phyloP scores from a whole-genome alignment of 2,113 vertebrate species.

The Petroica traversi region DNA sequence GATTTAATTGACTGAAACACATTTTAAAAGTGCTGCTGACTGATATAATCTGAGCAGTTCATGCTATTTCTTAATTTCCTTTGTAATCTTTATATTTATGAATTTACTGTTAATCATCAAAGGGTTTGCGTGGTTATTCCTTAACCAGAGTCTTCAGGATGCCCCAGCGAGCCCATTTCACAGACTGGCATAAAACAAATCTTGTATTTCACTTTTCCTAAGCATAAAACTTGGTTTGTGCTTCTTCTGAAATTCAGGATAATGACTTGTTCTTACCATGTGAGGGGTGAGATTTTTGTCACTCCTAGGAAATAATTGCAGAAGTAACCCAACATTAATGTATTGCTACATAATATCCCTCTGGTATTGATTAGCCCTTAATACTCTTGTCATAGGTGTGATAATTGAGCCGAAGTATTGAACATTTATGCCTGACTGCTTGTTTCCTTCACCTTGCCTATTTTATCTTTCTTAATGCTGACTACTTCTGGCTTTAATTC shows the following conservation, averaged over 20 bases:
- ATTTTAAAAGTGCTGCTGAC: conserved; percentile 2
- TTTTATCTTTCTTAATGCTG: not conserved
- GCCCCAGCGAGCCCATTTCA: not conserved
- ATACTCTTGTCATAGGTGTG: not conserved
- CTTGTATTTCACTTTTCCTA: not conserved
- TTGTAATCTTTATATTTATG: conserved; percentile 25
- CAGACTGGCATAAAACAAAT: not conserved
- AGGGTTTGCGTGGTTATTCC: not conserved
- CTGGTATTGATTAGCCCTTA: not conserved
- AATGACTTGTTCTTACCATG: not conserved
- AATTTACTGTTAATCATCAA: conserved; percentile 17
- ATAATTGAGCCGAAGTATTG: not conserved
- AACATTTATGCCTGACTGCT: not conserved
- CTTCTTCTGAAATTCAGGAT: not conserved
- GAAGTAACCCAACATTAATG: not conserved
- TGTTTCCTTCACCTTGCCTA: not conserved
- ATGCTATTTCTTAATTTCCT: not conserved
- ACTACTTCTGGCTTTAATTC: not conserved
- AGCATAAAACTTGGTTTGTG: not conserved
- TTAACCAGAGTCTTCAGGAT: not conserved
- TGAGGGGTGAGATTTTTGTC: not conserved
- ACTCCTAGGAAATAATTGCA: not conserved
- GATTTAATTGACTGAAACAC: conserved; percentile 13
- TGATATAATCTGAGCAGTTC: not conserved
- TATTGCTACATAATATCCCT: not conserved